Percentiles rank a stretch among this genome's conserved stretches.
These are phyloP conservation scores for Halcyon malimbica DNA, from an alignment of 2,113 vertebrate genomes.

Conservation along the genomic window DNA sequence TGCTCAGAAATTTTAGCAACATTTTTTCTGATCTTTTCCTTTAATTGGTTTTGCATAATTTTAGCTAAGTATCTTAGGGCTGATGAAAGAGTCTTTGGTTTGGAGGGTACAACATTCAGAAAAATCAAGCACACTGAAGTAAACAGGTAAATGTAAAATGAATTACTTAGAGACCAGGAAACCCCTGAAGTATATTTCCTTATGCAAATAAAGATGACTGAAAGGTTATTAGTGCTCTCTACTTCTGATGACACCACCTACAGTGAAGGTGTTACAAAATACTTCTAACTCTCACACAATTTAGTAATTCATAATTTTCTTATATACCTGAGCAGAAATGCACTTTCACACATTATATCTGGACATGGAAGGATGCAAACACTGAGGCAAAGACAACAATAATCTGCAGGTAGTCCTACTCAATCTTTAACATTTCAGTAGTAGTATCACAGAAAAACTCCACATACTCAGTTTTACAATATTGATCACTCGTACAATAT, in stretches of 20 bases:
- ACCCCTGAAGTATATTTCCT: neutral
- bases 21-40: neutral
- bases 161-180: neutral
- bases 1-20: neutral
- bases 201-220: neutral
- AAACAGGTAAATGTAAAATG: neutral
- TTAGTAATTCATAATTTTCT: neutral
- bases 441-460: neutral
- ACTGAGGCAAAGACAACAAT: neutral
- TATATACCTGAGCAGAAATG: neutral
- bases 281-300: neutral
- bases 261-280: neutral
- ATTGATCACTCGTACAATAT: neutral
- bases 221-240: neutral
- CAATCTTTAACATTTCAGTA: neutral
- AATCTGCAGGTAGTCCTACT: neutral
- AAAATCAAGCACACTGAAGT: neutral
- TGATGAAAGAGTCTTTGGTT: neutral
- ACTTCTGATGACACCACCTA: neutral
- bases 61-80: neutral
- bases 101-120: neutral
- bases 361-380: neutral
- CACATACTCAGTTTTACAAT: neutral
- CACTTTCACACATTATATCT: neutral
- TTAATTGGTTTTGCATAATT: neutral